These are phyloP conservation scores for Diachrysia chrysitis DNA, from an alignment of 2,888 invertebrate species.

Conservation along the genomic window DNA sequence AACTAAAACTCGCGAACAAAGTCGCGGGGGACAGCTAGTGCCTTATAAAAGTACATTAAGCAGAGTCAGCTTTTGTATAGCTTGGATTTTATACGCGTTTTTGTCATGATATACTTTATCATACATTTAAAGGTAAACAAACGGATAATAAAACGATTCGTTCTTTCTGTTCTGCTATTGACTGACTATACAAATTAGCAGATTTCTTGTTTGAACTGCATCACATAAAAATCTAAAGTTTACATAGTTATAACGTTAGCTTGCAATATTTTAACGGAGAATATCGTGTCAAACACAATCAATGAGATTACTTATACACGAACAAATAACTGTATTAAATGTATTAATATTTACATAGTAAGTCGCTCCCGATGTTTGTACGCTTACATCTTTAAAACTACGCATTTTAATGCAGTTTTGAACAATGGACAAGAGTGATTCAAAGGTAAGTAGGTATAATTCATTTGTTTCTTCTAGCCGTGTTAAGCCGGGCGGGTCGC, in stretches of 20 bases:
- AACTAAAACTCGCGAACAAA: too few species aligned
- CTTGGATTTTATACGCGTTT: slow-evolving; percentile 10
- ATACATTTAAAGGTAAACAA: not conserved
- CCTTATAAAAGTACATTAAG: slow-evolving; percentile 38
- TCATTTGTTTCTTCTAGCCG: too few species aligned
- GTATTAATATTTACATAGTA: too few species aligned
- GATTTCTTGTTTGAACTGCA: not conserved
- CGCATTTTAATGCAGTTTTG: too few species aligned
- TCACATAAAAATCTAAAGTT: not conserved
- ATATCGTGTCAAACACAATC: not conserved
- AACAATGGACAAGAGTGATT: too few species aligned
- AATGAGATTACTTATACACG: too few species aligned
- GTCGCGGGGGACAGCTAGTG: too few species aligned
- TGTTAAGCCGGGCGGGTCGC: too few species aligned
- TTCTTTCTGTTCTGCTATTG: not conserved
- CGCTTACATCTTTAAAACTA: too few species aligned
- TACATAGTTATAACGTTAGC: not conserved
- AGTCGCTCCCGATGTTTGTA: too few species aligned
- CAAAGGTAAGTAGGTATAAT: too few species aligned
- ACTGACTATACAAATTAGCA: slow-evolving; percentile 1
- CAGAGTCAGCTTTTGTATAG: slow-evolving; percentile 8
- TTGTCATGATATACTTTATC: not conserved
- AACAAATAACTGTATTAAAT: too few species aligned
- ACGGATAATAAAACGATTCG: not conserved
- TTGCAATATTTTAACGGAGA: not conserved